Percentiles rank a stretch among this genome's conserved stretches.
phyloP scores from a whole-genome alignment of 2,797 vertebrate genomes.

The Apodemus agrarius region DNA sequence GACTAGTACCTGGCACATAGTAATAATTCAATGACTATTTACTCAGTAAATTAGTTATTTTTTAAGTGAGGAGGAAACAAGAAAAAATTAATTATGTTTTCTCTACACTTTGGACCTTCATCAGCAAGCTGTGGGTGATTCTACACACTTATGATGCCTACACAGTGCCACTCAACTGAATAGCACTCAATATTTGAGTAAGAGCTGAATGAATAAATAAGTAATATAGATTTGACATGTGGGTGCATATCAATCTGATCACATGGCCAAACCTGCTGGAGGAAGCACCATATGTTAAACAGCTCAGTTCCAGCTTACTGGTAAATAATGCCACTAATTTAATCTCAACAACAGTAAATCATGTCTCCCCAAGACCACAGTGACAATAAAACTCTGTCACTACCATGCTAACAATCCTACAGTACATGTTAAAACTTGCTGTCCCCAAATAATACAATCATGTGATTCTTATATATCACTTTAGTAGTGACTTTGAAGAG shows the following conservation, averaged over 20 bases:
- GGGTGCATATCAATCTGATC: not conserved
- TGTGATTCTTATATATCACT: not conserved
- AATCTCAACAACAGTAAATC: not conserved
- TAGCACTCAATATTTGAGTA: not conserved
- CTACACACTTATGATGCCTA: not conserved
- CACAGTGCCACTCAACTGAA: not conserved
- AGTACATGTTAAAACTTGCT: not conserved
- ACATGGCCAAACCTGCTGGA: not conserved
- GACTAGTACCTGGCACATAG: not conserved
- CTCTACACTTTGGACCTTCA: not conserved
- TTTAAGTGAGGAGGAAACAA: not conserved
- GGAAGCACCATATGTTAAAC: slow-evolving; percentile 43
- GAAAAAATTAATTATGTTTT: not conserved
- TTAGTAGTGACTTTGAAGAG: not conserved
- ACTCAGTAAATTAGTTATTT: not conserved
- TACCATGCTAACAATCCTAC: not conserved
- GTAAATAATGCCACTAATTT: slow-evolving; percentile 3
- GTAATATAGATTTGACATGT: not conserved
- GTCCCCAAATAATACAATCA: not conserved
- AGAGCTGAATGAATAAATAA: slow-evolving; percentile 1
- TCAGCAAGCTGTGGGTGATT: not conserved
- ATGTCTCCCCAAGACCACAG: not conserved
- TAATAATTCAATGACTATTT: not conserved
- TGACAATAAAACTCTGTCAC: slow-evolving; percentile 34
- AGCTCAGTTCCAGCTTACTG: not conserved